Conservation (phyloP, 2,797 vertebrate species). For the Megalops cyprinoides region DNA sequence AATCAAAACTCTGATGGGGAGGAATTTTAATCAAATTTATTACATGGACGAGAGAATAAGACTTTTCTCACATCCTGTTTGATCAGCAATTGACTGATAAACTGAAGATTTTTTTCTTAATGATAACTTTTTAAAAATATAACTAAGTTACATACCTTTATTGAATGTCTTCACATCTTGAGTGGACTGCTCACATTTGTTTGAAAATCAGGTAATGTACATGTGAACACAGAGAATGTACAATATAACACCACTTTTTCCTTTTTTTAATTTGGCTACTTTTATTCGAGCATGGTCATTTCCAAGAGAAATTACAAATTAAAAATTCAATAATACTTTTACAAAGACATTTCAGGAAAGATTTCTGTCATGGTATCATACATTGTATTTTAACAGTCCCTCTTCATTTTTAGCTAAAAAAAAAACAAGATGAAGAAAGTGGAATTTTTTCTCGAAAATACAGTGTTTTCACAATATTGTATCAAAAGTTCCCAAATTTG, state of each 20-base stretch:
- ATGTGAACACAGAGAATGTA: conserved; percentile 59
- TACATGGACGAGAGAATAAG: neutral
- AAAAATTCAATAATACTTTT: conserved; percentile 98
- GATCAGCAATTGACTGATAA: conserved; percentile 17
- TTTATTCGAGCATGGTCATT: conserved; percentile 98
- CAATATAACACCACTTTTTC: conserved; percentile 21
- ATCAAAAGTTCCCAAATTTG: conserved; percentile 98
- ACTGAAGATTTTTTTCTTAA: too few relatives aligned
- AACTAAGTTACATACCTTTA: too few relatives aligned
- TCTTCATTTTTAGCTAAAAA: conserved; percentile 74
- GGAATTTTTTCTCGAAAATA: conserved; percentile 96
- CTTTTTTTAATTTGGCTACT: conserved; percentile 94
- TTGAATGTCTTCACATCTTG: too few relatives aligned
- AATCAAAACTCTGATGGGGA: neutral
- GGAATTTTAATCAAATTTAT: neutral
- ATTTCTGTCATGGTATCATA: conserved; percentile 88
- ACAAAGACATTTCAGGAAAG: conserved; percentile 97
- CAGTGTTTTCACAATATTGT: conserved; percentile 98
- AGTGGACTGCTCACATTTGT: too few relatives aligned
- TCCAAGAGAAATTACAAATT: conserved; percentile 97
- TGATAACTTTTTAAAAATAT: too few relatives aligned
- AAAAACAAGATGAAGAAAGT: conserved; percentile 93
- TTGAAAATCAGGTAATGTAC: too few relatives aligned
- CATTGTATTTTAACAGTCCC: conserved; percentile 91
- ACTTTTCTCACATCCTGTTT: neutral